Evolutionary conservation across 2,797 vertebrate species (phyloP).

Genomic region (Crypturellus tataupa): DNA sequence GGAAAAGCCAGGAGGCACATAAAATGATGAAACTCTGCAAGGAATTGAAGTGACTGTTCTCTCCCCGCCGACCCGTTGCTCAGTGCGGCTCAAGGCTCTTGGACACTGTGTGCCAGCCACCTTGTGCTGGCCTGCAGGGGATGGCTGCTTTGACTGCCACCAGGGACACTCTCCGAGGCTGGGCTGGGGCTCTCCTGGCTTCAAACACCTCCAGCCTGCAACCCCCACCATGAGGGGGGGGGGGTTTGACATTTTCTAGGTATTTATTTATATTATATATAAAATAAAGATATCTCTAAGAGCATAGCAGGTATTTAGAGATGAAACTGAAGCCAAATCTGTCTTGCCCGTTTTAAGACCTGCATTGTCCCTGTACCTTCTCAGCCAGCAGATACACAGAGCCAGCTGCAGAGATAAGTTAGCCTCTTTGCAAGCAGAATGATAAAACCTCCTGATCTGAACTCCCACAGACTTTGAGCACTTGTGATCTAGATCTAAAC

Average conservation of each 20-base stretch:
- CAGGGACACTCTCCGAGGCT: fast-evolving
- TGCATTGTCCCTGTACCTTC: background rate
- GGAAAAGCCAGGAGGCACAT: background rate
- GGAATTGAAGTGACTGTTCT: background rate
- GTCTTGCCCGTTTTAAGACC: background rate
- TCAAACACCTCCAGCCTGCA: background rate
- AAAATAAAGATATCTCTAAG: background rate
- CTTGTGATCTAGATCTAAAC: background rate
- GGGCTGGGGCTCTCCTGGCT: background rate
- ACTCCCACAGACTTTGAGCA: background rate
- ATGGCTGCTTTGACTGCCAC: fast-evolving
- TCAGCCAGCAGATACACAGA: background rate
- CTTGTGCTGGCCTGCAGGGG: fast-evolving
- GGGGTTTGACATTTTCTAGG: background rate
- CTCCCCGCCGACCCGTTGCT: background rate
- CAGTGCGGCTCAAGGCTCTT: background rate
- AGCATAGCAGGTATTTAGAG: background rate
- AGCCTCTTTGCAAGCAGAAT: background rate
- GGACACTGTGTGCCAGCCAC: background rate
- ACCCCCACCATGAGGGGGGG: background rate
- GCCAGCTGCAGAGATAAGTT: constrained; percentile 41
- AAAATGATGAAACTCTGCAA: background rate
- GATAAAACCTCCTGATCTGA: constrained; percentile 1
- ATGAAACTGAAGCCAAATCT: background rate
- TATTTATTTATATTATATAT: background rate